Percentiles rank a stretch among this genome's conserved stretches.
Conservation (phyloP, 2,113 vertebrate species). For the Ophthalmotilapia sp. region DNA sequence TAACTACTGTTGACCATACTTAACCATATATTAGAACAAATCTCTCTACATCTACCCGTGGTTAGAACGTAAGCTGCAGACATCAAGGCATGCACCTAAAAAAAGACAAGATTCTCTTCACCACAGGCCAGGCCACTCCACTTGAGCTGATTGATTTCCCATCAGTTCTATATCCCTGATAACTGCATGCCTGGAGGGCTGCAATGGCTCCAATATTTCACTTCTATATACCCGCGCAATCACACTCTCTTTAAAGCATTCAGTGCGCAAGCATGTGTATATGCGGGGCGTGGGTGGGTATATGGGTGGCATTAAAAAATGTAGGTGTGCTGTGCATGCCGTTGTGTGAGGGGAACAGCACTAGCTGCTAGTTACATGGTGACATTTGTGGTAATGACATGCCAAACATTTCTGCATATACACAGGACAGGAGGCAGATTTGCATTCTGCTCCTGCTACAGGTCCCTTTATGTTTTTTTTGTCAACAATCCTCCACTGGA, state of each 20-base stretch:
- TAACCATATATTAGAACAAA: background rate
- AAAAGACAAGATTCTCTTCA: constrained; percentile 27
- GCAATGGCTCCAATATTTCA: constrained; percentile 62
- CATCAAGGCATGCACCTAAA: constrained; percentile 1
- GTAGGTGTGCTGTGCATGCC: background rate
- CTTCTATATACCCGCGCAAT: constrained; percentile 3
- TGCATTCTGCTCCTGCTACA: background rate
- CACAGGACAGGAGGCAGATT: background rate
- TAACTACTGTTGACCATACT: background rate
- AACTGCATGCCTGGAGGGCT: constrained; percentile 64
- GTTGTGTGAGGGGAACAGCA: background rate
- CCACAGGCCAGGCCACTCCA: constrained; percentile 45
- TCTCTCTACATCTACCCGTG: background rate
- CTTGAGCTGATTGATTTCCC: constrained; percentile 71
- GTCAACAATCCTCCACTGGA: background rate
- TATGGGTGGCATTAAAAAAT: background rate
- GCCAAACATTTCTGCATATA: background rate
- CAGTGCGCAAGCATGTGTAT: background rate
- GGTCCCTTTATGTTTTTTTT: background rate
- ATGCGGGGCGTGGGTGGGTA: background rate
- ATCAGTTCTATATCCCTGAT: constrained; percentile 67
- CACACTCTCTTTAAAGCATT: constrained; percentile 14
- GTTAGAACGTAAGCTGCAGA: background rate
- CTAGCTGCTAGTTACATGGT: background rate
- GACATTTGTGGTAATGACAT: constrained; percentile 1